Evolutionary conservation across 2,888 invertebrate species (phyloP), one percentile per base, ranked within the genome.

Genomic region (Cremastobaeus sp.): DNA sequence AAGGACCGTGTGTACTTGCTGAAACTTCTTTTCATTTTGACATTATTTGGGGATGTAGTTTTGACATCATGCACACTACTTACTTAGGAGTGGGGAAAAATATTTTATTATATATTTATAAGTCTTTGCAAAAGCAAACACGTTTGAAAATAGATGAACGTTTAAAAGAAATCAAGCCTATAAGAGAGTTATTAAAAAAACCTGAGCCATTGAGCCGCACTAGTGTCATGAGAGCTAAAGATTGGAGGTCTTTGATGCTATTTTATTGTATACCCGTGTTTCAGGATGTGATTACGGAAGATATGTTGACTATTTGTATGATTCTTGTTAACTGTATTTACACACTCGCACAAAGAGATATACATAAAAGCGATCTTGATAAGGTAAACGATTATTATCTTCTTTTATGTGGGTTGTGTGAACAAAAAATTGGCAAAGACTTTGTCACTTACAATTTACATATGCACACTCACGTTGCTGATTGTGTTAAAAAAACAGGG

Each of bases 51-150:
- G 47, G 52, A 20, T 60, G 17, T n/a, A n/a, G 25, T 6, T 39
- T 69, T 37, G 69, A 69, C 12, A 60, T 39, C 35, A 69, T 69
- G 69, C 69, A 69, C 14, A 69, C 59, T 1, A 52, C 60, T 15
- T 21, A 47, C 37, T 14, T 60, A 9, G 69, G 60, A 4, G 50
- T 35, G 18, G 20, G 12, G 1, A 41, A 55, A 18, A 25, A 25
- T 9, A 12, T 55, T 12, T 25, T 8, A 25, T 25, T 25, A 25
- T 8, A 32, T 12, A 15, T 18, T 11, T 37, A 59, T n/a, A 54
- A 21, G 6, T 5, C 3, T 3, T 5, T 54, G 1, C 11, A 25
- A 28, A 4, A 3, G 0, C 1, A 9, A 25, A 54, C 15, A 37
- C 52, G 52, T 8, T 3, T 1, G 1, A 18, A 1, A 5, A 20